Conservation (phyloP, 1,140 invertebrate species). For the Whitmania pigra region DNA sequence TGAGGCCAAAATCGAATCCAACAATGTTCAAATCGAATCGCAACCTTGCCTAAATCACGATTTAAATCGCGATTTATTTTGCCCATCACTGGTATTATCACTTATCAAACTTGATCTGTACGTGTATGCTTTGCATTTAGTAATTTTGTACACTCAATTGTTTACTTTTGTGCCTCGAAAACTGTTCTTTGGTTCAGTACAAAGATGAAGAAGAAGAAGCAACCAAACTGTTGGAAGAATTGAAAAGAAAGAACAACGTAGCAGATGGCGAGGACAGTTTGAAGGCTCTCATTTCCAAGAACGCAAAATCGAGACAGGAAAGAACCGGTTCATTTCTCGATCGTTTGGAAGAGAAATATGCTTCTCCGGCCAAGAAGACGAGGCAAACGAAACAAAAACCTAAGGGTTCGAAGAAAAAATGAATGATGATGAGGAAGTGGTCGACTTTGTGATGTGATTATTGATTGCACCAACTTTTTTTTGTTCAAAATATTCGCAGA, state of each 20-base stretch:
- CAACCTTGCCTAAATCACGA: too few species aligned
- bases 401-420: not conserved
- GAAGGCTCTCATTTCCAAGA: constrained; percentile 36
- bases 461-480: too few species aligned
- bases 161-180: not conserved
- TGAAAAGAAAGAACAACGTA: constrained; percentile 29
- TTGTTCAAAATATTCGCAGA: too few species aligned
- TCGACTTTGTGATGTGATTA: too few species aligned
- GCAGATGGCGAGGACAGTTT: constrained; percentile 31
- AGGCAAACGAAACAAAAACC: constrained; percentile 20
- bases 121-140: not conserved
- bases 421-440: not conserved
- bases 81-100: constrained; percentile 12
- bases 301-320: constrained; percentile 33
- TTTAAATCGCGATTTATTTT: too few species aligned
- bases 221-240: constrained; percentile 33
- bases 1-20: too few species aligned
- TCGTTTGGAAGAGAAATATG: constrained; percentile 43
- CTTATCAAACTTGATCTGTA: not conserved
- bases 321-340: constrained; percentile 40
- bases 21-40: too few species aligned
- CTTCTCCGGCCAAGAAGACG: constrained; percentile 27
- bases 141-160: not conserved
- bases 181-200: constrained; percentile 28
- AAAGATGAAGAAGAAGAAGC: constrained; percentile 38